Base-by-base conservation (phyloP, 2,797 vertebrate genomes). In the Anguilla marmorata region DNA sequence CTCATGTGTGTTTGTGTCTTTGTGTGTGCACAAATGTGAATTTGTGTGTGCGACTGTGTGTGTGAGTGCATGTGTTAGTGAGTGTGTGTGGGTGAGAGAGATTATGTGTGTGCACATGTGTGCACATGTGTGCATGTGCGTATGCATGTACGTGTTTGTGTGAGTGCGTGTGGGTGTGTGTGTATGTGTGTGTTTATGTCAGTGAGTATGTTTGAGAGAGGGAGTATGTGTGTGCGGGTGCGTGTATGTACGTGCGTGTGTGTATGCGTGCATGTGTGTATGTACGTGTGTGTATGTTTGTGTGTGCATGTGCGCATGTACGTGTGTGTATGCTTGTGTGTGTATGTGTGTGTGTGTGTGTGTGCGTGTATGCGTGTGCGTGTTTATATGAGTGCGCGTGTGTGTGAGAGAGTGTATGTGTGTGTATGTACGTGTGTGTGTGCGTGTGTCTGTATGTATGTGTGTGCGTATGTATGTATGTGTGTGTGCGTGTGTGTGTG, bases 171-270 rank as follows among this genome's bases (percentile, higher is more conserved):
- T 63, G 60, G 21, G 60, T 63, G 60, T 21, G 24, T 60, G 58
- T 24, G 58, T 41, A 37, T 37, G 41, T 41, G 41, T 41, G 41
- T 41, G 41, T 41, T 41, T 41, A 41, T 41, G 41, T 41, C 41
- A 41, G 41, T 41, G 41, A 41, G 41, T 41, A 41, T 41, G 41
- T 41, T 41, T 41, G 41, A 41, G 41, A 41, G 41, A 41, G 41
- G 41, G 41, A 41, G 41, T 88, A 86, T 88, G 6, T 24, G 60
- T 63, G 60, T n/a, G 14, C n/a, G 16, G 24, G 58, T 24, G 58
- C 45, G 33, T 89, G 88, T 89, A 80, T 87, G 82, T 88, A 48
- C 7, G n/a, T 76, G 87, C 88, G 69, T 89, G 58, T 60, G 21
- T 19, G 16, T 60, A 52, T 30, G 6, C 85, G 58, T 69, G 72